These are phyloP conservation scores for Temnopleurus reevesii DNA, from an alignment of 53 echinoderm and acorn worm genomes.

Conservation along the genomic window DNA sequence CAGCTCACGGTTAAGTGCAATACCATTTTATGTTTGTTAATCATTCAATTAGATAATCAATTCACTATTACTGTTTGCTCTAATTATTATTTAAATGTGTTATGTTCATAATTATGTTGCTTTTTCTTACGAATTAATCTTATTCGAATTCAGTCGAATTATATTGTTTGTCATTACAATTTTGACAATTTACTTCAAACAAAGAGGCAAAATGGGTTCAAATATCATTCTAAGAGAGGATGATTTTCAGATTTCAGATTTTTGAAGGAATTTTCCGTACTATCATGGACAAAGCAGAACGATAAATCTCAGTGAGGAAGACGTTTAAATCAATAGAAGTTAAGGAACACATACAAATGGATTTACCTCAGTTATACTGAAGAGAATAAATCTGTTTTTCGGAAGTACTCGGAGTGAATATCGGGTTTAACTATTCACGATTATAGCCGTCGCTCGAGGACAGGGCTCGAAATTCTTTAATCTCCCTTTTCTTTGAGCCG, in stretches of 20 bases:
- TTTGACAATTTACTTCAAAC: no score
- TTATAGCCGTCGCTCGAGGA: slow-evolving; percentile 19
- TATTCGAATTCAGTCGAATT: background rate
- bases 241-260: no score
- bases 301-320: no score
- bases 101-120: background rate
- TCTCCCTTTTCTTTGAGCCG: background rate
- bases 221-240: no score
- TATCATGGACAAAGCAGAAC: no score
- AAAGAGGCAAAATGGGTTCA: no score
- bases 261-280: no score
- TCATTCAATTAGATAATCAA: background rate
- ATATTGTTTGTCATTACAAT: background rate
- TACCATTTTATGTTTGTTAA: no score
- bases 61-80: no score
- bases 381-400: background rate
- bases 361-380: no score
- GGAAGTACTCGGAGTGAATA: background rate
- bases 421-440: background rate
- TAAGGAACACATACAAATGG: no score
- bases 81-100: background rate
- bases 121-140: background rate
- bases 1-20: slow-evolving; percentile 6
- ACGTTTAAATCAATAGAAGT: no score
- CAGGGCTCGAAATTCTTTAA: background rate